A percentile compares a stretch with the other conserved stretches of the same genome.
Conservation (phyloP, 1,140 invertebrate species). For the Drosophila setifemur region DNA sequence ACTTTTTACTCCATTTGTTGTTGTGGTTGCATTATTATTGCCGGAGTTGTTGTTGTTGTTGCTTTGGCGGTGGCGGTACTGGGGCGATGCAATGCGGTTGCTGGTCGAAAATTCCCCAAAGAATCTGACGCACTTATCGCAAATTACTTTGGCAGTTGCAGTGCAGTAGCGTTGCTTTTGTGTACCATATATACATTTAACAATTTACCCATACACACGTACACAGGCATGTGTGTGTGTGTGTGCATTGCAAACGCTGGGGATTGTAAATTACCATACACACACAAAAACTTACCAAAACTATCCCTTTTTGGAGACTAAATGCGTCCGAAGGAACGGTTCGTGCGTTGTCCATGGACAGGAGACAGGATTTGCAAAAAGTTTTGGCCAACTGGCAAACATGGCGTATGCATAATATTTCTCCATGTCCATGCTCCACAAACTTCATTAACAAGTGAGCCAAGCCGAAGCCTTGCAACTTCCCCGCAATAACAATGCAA, state of each 20-base stretch:
- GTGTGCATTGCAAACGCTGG: constrained; percentile 42
- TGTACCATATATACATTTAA: constrained; percentile 80
- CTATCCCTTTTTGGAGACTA: constrained; percentile 34
- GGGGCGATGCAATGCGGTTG: constrained; percentile 41
- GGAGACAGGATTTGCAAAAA: constrained; percentile 62
- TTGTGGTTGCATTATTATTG: constrained; percentile 51
- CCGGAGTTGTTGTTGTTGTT: constrained; percentile 15
- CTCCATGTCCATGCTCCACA: constrained; percentile 44
- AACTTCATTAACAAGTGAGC: constrained; percentile 64
- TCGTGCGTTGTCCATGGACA: constrained; percentile 40
- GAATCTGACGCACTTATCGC: constrained; percentile 80
- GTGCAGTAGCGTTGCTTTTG: constrained; percentile 64
- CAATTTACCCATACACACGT: constrained; percentile 74
- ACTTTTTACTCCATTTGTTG: constrained; percentile 58
- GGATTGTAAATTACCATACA: constrained; percentile 75
- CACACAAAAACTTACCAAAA: constrained; percentile 10
- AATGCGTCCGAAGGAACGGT: constrained; percentile 53
- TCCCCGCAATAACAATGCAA: constrained; percentile 55
- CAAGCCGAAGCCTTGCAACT: constrained; percentile 26
- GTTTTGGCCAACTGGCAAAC: constrained; percentile 49
- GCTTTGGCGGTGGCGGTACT: constrained; percentile 3
- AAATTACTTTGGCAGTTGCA: constrained; percentile 81
- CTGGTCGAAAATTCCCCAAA: constrained; percentile 78
- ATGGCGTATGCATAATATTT: constrained; percentile 76
- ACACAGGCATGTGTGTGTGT: constrained; percentile 51